Percentiles rank a stretch among this genome's conserved stretches.
Evolutionary conservation across 2,888 invertebrate species (phyloP).

Genomic region (Bombylius discolor): DNA sequence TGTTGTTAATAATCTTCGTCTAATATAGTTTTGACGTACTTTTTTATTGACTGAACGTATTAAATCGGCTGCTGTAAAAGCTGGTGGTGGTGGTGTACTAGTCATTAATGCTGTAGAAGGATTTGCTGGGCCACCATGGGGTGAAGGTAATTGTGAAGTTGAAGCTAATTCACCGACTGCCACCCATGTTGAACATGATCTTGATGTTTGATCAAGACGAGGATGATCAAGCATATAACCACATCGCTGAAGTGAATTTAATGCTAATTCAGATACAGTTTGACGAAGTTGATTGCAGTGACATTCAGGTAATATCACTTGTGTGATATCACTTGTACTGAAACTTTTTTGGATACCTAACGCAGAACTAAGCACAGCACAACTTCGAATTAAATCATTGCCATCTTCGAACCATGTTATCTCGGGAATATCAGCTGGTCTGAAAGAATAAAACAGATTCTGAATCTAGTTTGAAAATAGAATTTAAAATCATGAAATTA

Average conservation of each 20-base stretch:
- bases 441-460: neutral
- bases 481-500: neutral
- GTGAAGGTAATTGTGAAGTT: constrained; percentile 71
- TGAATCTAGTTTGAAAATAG: neutral
- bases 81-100: constrained; percentile 26
- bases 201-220: constrained; percentile 44
- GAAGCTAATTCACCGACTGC: constrained; percentile 64
- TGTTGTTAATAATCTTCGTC: constrained; percentile 61
- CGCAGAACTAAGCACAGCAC: constrained; percentile 65
- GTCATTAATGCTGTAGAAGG: constrained; percentile 22
- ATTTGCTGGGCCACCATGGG: constrained; percentile 49
- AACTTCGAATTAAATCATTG: constrained; percentile 63
- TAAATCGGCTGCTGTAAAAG: constrained; percentile 52
- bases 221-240: constrained; percentile 43
- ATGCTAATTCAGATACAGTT: constrained; percentile 44
- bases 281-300: constrained; percentile 25
- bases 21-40: constrained; percentile 70
- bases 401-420: constrained; percentile 60
- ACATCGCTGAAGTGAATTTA: constrained; percentile 44
- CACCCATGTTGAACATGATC: constrained; percentile 80
- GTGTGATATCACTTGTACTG: constrained; percentile 65
- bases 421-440: constrained; percentile 47
- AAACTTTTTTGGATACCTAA: constrained; percentile 73
- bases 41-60: constrained; percentile 70
- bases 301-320: constrained; percentile 40